Percentiles rank a stretch among this genome's conserved stretches.
Evolutionary conservation across 2,888 invertebrate species (phyloP).

Genomic region (Standfussiana lucernea): DNA sequence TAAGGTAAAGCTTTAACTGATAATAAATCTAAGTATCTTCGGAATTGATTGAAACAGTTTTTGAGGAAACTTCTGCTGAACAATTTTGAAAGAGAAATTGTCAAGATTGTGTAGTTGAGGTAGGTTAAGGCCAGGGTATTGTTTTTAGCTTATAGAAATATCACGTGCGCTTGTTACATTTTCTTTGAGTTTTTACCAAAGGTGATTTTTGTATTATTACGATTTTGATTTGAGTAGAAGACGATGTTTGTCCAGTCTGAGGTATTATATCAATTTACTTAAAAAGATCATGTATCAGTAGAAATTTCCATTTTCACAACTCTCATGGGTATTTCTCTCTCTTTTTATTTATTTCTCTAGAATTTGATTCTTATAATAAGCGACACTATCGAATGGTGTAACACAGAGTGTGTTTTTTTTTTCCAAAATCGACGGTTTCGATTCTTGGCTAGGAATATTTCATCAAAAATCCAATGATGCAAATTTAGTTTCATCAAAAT

Average conservation of each 20-base stretch:
- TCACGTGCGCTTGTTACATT: not conserved
- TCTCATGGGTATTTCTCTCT: not conserved
- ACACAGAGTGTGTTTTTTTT: not conserved
- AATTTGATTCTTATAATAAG: not conserved
- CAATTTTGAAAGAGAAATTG: not conserved
- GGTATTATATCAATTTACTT: too few relatives aligned
- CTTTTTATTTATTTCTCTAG: not conserved
- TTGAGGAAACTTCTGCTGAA: not conserved
- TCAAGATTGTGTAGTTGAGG: not conserved
- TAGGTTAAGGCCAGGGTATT: not conserved
- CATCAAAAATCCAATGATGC: not conserved
- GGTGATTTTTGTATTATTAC: too few relatives aligned
- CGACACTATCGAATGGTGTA: not conserved
- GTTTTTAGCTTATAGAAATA: not conserved
- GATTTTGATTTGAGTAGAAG: not conserved
- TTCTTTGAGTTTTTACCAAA: not conserved
- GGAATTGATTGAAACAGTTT: slow-evolving; percentile 10
- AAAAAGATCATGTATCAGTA: too few relatives aligned
- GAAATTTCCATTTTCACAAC: too few relatives aligned
- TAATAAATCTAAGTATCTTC: not conserved
- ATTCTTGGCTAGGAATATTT: not conserved
- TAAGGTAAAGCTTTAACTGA: not conserved
- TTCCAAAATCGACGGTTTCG: not conserved
- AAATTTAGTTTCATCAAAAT: not conserved
- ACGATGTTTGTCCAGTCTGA: too few relatives aligned